Evolutionary conservation across 2,888 invertebrate species (phyloP).

Genomic region (Aleiodes leptofemur): DNA sequence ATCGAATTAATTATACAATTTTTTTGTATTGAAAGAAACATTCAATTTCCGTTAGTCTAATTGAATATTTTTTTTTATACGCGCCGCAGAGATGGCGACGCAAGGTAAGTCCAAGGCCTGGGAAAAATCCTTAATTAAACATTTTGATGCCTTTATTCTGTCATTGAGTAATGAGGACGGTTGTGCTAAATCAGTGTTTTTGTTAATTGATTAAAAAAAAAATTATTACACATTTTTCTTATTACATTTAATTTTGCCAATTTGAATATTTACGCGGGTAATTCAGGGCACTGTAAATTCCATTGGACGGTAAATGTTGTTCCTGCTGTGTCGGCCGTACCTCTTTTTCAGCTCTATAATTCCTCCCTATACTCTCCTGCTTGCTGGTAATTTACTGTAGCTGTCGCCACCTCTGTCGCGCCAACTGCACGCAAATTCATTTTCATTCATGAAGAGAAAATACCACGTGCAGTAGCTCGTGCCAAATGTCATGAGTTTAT

Average conservation of each 20-base stretch:
- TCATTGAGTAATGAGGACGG: slow-evolving; percentile 23
- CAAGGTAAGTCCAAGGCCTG: slow-evolving; percentile 65
- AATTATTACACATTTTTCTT: background rate
- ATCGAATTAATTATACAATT: background rate
- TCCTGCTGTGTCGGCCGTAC: slow-evolving; percentile 56
- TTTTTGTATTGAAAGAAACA: no score
- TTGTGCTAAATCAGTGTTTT: slow-evolving; percentile 7
- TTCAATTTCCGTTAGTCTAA: slow-evolving; percentile 56
- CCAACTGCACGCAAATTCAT: slow-evolving; percentile 13
- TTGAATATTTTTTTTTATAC: slow-evolving; percentile 67
- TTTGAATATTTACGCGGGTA: slow-evolving; percentile 24
- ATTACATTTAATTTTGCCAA: background rate
- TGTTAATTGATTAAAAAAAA: slow-evolving; percentile 19
- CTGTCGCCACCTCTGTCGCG: slow-evolving; percentile 33
- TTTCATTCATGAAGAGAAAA: background rate
- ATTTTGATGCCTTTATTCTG: slow-evolving; percentile 43
- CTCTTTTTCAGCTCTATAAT: slow-evolving; percentile 13
- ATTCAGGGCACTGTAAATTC: slow-evolving; percentile 2
- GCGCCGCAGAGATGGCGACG: slow-evolving; percentile 73
- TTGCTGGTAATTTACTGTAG: slow-evolving; percentile 19
- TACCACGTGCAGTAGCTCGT: background rate
- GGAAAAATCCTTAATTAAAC: slow-evolving; percentile 24
- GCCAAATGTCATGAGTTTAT: background rate
- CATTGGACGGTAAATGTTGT: slow-evolving; percentile 12
- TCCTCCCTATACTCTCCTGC: background rate